A percentile compares a stretch with the other conserved stretches of the same genome.
These are phyloP conservation scores for Sebastiscus tertius DNA, from an alignment of 2,797 vertebrate genomes.

Conservation along the genomic window DNA sequence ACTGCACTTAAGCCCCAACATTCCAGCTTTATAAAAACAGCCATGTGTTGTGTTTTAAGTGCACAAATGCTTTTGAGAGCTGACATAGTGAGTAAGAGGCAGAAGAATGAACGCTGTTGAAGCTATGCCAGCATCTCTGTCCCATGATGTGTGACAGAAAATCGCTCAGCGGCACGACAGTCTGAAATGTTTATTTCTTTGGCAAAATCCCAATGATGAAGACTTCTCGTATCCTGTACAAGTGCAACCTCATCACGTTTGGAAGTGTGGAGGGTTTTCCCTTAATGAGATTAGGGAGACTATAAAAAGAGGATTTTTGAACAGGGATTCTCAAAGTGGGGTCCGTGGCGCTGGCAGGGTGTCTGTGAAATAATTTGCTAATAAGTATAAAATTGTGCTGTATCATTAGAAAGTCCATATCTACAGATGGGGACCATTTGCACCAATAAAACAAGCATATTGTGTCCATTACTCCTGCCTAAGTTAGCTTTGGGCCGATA, in stretches of 20 bases:
- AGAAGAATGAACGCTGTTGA: not conserved
- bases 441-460: too few species aligned
- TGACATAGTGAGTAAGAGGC: not conserved
- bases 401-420: too few species aligned
- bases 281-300: not conserved
- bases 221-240: not conserved
- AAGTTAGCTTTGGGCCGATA: too few species aligned
- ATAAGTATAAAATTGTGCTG: too few species aligned
- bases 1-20: not conserved
- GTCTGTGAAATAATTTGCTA: too few species aligned
- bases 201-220: not conserved
- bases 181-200: conserved; percentile 12
- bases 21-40: not conserved
- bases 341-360: rapidly evolving
- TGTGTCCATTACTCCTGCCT: too few species aligned
- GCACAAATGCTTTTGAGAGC: not conserved
- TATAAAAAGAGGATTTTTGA: not conserved
- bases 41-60: not conserved
- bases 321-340: too few species aligned
- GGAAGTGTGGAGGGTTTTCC: not conserved
- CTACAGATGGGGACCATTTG: too few species aligned
- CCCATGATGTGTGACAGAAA: not conserved
- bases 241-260: conserved; percentile 5
- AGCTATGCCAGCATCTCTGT: not conserved
- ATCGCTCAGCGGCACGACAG: not conserved